These are phyloP conservation scores for Nautilus pompilius DNA, from an alignment of 1,140 invertebrate genomes.

Conservation along the genomic window DNA sequence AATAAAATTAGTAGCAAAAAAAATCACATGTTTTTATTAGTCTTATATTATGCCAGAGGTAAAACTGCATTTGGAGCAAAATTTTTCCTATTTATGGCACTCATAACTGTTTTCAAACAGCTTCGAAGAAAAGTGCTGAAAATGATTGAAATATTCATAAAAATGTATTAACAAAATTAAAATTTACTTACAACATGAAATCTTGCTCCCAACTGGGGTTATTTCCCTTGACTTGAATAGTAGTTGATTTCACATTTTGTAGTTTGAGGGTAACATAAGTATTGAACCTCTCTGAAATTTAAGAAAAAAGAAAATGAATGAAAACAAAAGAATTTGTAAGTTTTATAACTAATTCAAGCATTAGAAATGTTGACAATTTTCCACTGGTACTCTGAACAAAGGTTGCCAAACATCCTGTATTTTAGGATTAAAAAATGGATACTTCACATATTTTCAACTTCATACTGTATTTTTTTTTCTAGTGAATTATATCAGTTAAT, in stretches of 20 bases:
- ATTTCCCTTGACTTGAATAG: slow-evolving; percentile 90
- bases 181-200: slow-evolving; percentile 90
- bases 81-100: no score
- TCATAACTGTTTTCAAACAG: neutral
- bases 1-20: no score
- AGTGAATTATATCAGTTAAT: no score
- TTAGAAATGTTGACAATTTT: neutral
- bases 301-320: slow-evolving; percentile 11
- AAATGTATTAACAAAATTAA: neutral
- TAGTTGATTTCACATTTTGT: slow-evolving; percentile 97
- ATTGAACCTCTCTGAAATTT: slow-evolving; percentile 54
- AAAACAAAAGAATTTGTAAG: no score
- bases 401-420: neutral
- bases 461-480: neutral
- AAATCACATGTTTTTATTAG: no score
- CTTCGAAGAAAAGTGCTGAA: neutral
- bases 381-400: no score
- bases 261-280: slow-evolving; percentile 91
- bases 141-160: neutral
- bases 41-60: no score
- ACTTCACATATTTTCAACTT: neutral
- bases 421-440: neutral
- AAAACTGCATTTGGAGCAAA: no score
- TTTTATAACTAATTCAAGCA: neutral
- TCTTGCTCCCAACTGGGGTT: slow-evolving; percentile 97